phyloP scores from a whole-genome alignment of 2,797 vertebrate genomes.

The Sciaenops ocellatus region DNA sequence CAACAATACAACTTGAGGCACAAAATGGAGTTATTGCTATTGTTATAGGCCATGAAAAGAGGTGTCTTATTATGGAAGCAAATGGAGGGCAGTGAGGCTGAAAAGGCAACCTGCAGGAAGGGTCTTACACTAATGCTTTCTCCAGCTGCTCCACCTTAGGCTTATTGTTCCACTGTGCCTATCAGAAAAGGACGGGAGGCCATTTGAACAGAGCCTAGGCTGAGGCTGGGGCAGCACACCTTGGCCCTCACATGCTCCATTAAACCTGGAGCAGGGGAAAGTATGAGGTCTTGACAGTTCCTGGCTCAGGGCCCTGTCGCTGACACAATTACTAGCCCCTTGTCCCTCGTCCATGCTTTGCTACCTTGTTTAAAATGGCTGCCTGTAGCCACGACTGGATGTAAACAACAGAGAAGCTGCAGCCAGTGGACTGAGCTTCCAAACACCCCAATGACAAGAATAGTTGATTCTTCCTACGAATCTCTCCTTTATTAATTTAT shows the following conservation, averaged over 20 bases:
- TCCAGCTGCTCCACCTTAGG: conserved; percentile 79
- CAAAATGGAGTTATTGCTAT: conserved; percentile 6
- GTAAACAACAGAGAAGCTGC: conserved; percentile 62
- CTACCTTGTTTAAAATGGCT: conserved; percentile 73
- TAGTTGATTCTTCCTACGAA: not conserved
- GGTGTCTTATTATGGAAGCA: conserved; percentile 37
- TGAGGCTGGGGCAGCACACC: conserved; percentile 57
- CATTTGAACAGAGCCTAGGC: conserved; percentile 57
- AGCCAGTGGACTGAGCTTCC: conserved; percentile 24
- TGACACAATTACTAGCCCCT: conserved; percentile 75
- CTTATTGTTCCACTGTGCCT: conserved; percentile 74
- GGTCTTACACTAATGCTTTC: conserved; percentile 77
- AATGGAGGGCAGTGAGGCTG: conserved; percentile 61
- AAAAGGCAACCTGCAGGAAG: conserved; percentile 75
- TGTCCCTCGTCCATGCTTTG: conserved; percentile 50
- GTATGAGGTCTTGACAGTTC: conserved; percentile 71
- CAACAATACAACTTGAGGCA: conserved; percentile 24
- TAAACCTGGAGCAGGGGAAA: conserved; percentile 73
- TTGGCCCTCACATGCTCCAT: conserved; percentile 75
- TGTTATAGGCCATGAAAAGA: conserved; percentile 37
- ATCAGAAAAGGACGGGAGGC: conserved; percentile 60
- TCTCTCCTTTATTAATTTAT: conserved; percentile 14
- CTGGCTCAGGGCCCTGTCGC: conserved; percentile 65
- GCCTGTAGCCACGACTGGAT: conserved; percentile 53
- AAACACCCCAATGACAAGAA: not conserved